These are phyloP conservation scores for Typhlichthys eigenmanni DNA, from an alignment of 2,797 vertebrate species.

Conservation along the genomic window DNA sequence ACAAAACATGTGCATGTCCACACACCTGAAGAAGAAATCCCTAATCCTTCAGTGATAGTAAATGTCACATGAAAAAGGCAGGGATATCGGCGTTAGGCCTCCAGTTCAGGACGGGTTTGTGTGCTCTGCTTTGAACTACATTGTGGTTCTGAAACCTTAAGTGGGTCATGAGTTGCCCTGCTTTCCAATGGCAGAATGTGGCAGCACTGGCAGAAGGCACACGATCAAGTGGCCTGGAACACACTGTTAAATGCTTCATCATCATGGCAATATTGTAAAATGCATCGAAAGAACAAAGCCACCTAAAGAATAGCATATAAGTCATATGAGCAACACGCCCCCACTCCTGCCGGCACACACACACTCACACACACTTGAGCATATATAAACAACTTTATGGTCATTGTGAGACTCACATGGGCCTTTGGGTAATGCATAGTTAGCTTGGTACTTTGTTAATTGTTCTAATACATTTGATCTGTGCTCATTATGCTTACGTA, in stretches of 20 bases:
- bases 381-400: constrained; percentile 30
- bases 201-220: constrained; percentile 59
- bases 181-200: constrained; percentile 63
- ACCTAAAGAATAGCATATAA: constrained; percentile 60
- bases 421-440: constrained; percentile 46
- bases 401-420: constrained; percentile 43
- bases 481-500: constrained; percentile 16
- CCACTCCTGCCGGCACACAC: not conserved
- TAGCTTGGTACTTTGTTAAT: constrained; percentile 39
- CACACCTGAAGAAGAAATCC: not conserved
- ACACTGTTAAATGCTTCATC: constrained; percentile 59
- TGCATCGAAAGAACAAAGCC: constrained; percentile 55
- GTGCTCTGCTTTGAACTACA: constrained; percentile 18
- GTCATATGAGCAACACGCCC: constrained; percentile 17
- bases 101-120: constrained; percentile 7
- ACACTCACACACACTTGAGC: not conserved
- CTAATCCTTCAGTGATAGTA: not conserved
- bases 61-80: not conserved
- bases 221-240: constrained; percentile 56
- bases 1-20: not conserved
- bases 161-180: constrained; percentile 59
- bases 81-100: constrained; percentile 5
- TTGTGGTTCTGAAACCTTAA: constrained; percentile 49
- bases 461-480: constrained; percentile 31
- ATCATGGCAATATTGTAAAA: constrained; percentile 58